phyloP scores from a whole-genome alignment of 2,888 invertebrate species.

The Acrobasis suavella region DNA sequence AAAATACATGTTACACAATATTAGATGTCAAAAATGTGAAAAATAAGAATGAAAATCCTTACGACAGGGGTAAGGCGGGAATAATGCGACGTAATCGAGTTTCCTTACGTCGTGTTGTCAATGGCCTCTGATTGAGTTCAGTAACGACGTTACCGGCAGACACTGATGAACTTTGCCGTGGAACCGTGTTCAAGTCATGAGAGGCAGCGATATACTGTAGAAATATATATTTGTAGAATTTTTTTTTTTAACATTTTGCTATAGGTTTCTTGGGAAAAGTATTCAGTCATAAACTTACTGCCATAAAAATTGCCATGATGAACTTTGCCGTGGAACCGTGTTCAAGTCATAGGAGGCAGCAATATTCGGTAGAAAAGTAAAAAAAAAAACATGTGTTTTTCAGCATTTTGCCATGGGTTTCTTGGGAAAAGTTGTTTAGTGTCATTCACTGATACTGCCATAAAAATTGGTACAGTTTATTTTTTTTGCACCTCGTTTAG shows the following conservation, averaged over 20 bases:
- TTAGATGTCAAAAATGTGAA: too few species aligned
- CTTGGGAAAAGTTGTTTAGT: too few species aligned
- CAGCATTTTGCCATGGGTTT: too few species aligned
- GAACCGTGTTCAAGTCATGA: conserved; percentile 27
- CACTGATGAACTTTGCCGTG: conserved; percentile 73
- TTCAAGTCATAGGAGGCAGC: conserved; percentile 34
- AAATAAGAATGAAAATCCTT: not conserved
- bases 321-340: conserved; percentile 56
- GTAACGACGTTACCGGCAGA: conserved; percentile 67
- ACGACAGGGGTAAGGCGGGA: conserved; percentile 44
- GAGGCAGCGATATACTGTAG: conserved; percentile 36
- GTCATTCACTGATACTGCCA: too few species aligned
- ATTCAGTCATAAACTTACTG: too few species aligned
- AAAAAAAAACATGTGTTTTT: not conserved
- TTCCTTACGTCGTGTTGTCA: conserved; percentile 70
- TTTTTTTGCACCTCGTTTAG: too few species aligned
- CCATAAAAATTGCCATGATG: too few species aligned
- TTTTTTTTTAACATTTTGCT: too few species aligned
- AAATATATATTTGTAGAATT: not conserved
- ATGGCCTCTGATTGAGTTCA: conserved; percentile 74
- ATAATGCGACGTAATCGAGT: conserved; percentile 71
- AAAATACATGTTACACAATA: too few species aligned
- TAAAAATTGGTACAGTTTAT: too few species aligned
- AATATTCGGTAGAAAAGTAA: too few species aligned
- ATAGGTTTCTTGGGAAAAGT: too few species aligned